Evolutionary conservation across 2,888 invertebrate species (phyloP), one percentile per base, ranked within the genome.

Genomic region (Macropis europaea): DNA sequence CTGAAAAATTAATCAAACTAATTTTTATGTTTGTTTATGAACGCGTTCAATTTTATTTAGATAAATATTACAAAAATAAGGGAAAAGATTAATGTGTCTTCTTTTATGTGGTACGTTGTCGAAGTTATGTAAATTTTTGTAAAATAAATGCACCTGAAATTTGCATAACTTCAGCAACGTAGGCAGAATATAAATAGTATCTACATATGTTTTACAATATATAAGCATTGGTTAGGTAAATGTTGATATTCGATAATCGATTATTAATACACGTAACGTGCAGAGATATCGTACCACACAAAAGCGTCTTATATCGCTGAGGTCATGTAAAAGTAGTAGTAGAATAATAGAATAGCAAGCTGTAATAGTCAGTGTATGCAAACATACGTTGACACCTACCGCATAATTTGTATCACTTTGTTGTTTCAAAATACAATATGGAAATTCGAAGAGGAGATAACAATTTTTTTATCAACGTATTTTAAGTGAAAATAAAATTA

Each of bases 181-280:
- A 43, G 34, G 22, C 30, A 24, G 15, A 11, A 17, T 69, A 69
- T 69, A 57, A 68, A 68, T 68, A 69, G 30, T n/a, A 54, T 7
- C 30, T 19, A 24, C 24, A 7, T 30, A 43, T 15, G 38, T 69
- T 54, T 42, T 48, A 48, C 30, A 60, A 36, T 17, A 53, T 60
- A 34, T 47, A 70, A 70, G 38, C 57, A 40, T 36, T 53, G 36
- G 42, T 50, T 60, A n/a, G n/a, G n/a, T n/a, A 47, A 70, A 70
- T 54, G 71, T 69, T 71, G 48, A 32, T 48, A 48, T 30, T 54
- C 70, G 48, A 71, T 70, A 69, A 70, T 70, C 60, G 60, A 70
- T 70, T 48, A 69, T 54, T 70, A 69, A 52, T 53, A 59, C 17
- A 40, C 50, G 34, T 47, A 54, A 59, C 59, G 48, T 47, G 17